phyloP scores from a whole-genome alignment of 2,888 invertebrate species.

The Drosophila emarginata region DNA sequence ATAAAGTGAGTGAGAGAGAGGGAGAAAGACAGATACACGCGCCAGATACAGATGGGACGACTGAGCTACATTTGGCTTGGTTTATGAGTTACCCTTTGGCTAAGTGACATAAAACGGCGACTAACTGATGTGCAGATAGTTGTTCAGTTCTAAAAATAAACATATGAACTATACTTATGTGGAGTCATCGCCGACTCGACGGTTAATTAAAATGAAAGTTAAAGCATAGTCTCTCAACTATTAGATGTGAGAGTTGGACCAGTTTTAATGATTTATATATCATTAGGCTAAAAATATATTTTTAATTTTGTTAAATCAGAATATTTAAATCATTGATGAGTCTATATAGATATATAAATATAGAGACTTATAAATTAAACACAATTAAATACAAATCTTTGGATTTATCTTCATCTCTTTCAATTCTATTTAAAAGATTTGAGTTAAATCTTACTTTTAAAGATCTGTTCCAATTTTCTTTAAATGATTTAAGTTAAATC shows the following conservation, averaged over 20 bases:
- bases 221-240: slow-evolving; percentile 20
- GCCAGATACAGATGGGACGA: slow-evolving; percentile 57
- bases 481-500: neutral
- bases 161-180: slow-evolving; percentile 18
- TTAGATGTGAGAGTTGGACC: neutral
- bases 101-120: slow-evolving; percentile 74
- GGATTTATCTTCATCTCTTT: no score
- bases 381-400: no score
- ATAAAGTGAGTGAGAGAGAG: slow-evolving; percentile 11
- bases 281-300: neutral
- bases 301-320: no score
- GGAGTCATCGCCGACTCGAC: slow-evolving; percentile 44
- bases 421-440: no score
- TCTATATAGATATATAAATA: no score
- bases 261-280: neutral
- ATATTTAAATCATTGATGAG: no score
- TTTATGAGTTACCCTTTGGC: slow-evolving; percentile 65
- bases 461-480: neutral
- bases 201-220: slow-evolving; percentile 55
- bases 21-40: slow-evolving; percentile 61
- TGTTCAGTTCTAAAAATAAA: slow-evolving; percentile 66
- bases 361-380: no score
- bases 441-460: neutral
- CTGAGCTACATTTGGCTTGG: slow-evolving; percentile 55
- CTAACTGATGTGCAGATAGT: slow-evolving; percentile 75